These are phyloP conservation scores for Drosophila kohkoa DNA, from an alignment of 1,140 invertebrate genomes.

Conservation along the genomic window DNA sequence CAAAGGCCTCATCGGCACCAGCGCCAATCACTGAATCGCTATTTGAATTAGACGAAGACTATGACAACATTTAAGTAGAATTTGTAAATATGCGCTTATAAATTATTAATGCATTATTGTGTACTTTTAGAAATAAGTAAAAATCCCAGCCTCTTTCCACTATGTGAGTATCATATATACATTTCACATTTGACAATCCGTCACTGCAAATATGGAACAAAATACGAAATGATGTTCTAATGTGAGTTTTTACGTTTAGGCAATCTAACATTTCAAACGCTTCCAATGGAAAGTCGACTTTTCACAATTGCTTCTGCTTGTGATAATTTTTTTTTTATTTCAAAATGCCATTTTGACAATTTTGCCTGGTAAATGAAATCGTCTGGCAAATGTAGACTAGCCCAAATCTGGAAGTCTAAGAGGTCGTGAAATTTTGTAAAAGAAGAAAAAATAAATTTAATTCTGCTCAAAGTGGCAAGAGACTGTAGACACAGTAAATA, in stretches of 20 bases:
- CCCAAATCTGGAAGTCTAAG: not conserved
- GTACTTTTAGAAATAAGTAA: constrained; percentile 61
- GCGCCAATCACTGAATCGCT: constrained; percentile 63
- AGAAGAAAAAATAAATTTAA: not conserved
- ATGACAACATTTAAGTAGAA: constrained; percentile 84
- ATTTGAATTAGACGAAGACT: constrained; percentile 84
- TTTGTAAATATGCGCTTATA: constrained; percentile 68
- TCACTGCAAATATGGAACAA: not conserved
- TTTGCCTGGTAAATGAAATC: not conserved
- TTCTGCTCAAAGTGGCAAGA: not conserved
- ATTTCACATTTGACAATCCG: not conserved
- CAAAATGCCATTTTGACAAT: not conserved
- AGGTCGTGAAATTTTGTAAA: not conserved
- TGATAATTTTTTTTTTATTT: not conserved
- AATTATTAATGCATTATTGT: constrained; percentile 73
- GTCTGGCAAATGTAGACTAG: not conserved
- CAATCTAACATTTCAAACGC: not conserved
- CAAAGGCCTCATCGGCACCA: constrained; percentile 65
- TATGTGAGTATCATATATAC: not conserved
- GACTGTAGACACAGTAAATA: constrained; percentile 44
- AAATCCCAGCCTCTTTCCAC: constrained; percentile 3
- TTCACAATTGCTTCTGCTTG: not conserved
- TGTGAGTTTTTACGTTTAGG: not conserved
- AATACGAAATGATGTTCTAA: not conserved
- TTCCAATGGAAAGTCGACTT: not conserved